Conservation (phyloP, 2,113 vertebrate species). For the Pyxicephalus adspersus region DNA sequence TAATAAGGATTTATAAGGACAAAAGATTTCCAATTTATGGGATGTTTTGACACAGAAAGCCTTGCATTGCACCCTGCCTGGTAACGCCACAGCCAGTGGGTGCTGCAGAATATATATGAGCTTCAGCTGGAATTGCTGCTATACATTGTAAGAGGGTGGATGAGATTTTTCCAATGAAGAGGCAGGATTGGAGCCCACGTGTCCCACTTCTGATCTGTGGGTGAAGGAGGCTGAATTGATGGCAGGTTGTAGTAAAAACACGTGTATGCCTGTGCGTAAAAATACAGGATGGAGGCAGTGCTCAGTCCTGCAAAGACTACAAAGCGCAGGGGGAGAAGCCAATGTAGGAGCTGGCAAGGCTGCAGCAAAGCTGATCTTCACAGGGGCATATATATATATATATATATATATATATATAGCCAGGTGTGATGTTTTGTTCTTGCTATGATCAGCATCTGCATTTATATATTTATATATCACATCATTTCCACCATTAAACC, state of each 20-base stretch:
- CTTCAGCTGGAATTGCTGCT: neutral
- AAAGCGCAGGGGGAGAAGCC: neutral
- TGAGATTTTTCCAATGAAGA: slow-evolving; percentile 43
- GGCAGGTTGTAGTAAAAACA: slow-evolving; percentile 51
- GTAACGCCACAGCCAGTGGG: neutral
- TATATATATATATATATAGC: too few relatives aligned
- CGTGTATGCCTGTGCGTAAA: slow-evolving; percentile 40
- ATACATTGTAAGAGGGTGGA: slow-evolving; percentile 22
- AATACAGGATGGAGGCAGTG: slow-evolving; percentile 32
- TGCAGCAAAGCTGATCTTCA: too few relatives aligned
- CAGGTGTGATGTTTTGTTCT: too few relatives aligned
- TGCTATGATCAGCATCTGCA: too few relatives aligned
- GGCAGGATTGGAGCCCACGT: slow-evolving; percentile 42
- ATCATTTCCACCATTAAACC: too few relatives aligned
- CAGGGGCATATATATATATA: too few relatives aligned
- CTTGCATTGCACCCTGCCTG: too few relatives aligned
- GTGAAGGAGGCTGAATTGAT: slow-evolving; percentile 41
- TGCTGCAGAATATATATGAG: slow-evolving; percentile 3
- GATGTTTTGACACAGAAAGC: too few relatives aligned
- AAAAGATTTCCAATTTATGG: too few relatives aligned
- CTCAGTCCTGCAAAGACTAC: neutral
- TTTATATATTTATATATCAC: too few relatives aligned
- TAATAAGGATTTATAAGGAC: too few relatives aligned
- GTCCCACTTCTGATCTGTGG: slow-evolving; percentile 43
- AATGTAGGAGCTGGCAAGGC: too few relatives aligned